A percentile compares a stretch with the other conserved stretches of the same genome.
These are phyloP conservation scores for Hypolimnas misippus DNA, from an alignment of 2,888 invertebrate species.

Conservation along the genomic window DNA sequence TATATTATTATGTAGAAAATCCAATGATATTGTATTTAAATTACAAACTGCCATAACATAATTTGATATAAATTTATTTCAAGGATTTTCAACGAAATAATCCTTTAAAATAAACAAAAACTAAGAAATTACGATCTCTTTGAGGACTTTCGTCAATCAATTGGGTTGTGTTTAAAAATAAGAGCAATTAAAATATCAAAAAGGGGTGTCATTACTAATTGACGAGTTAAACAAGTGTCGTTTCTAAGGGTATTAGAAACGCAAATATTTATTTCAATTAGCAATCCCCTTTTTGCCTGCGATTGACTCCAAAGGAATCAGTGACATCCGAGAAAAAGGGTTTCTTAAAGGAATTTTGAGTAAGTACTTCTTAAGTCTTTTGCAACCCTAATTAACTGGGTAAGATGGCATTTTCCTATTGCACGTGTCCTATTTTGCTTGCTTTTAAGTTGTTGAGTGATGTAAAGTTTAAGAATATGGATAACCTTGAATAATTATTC, in stretches of 20 bases:
- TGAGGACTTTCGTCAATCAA: constrained; percentile 1
- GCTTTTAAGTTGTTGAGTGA: constrained; percentile 39
- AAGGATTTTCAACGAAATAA: too few species aligned
- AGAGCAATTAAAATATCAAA: constrained; percentile 19
- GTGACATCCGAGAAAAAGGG: constrained; percentile 78
- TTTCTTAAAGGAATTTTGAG: constrained; percentile 59
- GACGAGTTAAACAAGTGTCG: constrained; percentile 53
- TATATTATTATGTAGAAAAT: not conserved
- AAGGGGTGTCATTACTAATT: constrained; percentile 47
- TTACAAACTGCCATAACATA: too few species aligned
- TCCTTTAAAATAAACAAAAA: too few species aligned
- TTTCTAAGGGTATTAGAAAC: constrained; percentile 65
- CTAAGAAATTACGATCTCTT: too few species aligned
- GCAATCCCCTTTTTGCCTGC: constrained; percentile 57
- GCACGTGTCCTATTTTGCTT: constrained; percentile 26
- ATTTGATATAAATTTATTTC: too few species aligned
- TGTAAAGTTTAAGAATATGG: not conserved
- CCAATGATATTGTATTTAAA: not conserved
- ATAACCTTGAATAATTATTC: not conserved
- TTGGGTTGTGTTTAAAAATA: constrained; percentile 16
- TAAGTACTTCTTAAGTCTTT: constrained; percentile 67
- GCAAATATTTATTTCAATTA: constrained; percentile 81
- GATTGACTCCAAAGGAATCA: constrained; percentile 72
- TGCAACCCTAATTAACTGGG: constrained; percentile 69
- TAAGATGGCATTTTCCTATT: constrained; percentile 52